Conservation (phyloP, 2,888 invertebrate genomes). For the Bruchidius siliquastri region DNA sequence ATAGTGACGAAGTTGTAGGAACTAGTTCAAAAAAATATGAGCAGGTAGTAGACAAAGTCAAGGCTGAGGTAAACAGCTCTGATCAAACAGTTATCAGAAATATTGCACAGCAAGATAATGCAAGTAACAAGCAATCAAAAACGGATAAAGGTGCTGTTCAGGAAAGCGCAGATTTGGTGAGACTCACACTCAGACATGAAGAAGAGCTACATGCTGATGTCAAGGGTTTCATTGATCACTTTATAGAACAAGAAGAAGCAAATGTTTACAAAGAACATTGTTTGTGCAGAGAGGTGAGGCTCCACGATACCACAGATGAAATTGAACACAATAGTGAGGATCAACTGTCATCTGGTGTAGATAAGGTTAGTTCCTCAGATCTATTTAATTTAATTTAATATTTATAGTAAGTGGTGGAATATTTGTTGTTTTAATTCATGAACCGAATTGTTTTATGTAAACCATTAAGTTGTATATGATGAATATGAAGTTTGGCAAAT, state of each 20-base stretch:
- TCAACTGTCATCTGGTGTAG: neutral
- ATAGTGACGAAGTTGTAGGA: neutral
- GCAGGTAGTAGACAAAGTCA: neutral
- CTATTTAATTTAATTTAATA: too few species aligned
- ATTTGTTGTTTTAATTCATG: too few species aligned
- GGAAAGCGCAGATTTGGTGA: too few species aligned
- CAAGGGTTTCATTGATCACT: conserved; percentile 1
- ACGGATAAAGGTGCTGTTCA: too few species aligned
- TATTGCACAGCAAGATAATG: too few species aligned
- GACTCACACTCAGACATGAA: neutral
- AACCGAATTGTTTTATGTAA: too few species aligned
- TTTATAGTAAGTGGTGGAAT: too few species aligned
- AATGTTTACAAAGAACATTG: neutral
- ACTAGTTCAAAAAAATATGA: neutral
- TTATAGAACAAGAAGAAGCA: conserved; percentile 4
- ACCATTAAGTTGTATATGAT: too few species aligned
- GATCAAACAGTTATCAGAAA: too few species aligned
- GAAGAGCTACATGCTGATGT: neutral
- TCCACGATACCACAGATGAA: neutral
- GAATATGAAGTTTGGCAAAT: too few species aligned
- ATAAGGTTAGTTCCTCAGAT: neutral
- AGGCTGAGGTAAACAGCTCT: too few species aligned
- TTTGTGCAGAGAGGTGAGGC: neutral
- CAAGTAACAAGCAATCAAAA: too few species aligned
- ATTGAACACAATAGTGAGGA: neutral